Evolutionary conservation across 2,113 vertebrate genomes (phyloP), one percentile per base, ranked within the genome.

Genomic region (Ochotona princeps): DNA sequence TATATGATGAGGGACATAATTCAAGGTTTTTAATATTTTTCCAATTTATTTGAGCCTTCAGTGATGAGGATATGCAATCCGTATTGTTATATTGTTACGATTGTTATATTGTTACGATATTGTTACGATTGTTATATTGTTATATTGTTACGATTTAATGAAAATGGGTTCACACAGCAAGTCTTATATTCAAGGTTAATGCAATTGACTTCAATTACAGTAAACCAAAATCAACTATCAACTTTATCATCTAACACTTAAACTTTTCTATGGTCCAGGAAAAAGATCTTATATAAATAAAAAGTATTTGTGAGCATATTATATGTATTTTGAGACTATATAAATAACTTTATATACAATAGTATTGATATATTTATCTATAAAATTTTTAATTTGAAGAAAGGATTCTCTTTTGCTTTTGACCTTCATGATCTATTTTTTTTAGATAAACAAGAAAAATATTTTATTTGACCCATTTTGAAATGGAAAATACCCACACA

Each of bases 361-460:
- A 35, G 8, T 49, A 38, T 54, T 54, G 13, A 44, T 5, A 30
- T 28, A 26, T 14, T 47, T 30, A 35, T 5, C 21, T 35, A 49
- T 25, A 57, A 57, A 1, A 65, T 51, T 90, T 85, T 9, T 14
- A 26, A 72, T 57, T 57, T 6, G 38, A 88, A 51, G 38, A 82
- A 95, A 78, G 14, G 2, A 63, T 47, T 82, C 7, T 51, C 8
- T 74, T 83, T 87, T 80, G 10, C 14, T 69, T 95, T 96, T 88
- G 32, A 51, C 54, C 93, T 84, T 89, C 75, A 74, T 51, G 83
- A 74, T 61, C 35, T 61, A 54, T 89, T 79, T 93, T 85, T 12
- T 79, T 65, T 87, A 94, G 78, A 21, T 54, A 93, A 90, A 73
- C 63, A 67, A 75, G 44, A 54, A 73, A 73, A 94, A 51, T 1